These are phyloP conservation scores for Drosophila demipolita DNA, from an alignment of 2,888 invertebrate genomes.

Conservation along the genomic window DNA sequence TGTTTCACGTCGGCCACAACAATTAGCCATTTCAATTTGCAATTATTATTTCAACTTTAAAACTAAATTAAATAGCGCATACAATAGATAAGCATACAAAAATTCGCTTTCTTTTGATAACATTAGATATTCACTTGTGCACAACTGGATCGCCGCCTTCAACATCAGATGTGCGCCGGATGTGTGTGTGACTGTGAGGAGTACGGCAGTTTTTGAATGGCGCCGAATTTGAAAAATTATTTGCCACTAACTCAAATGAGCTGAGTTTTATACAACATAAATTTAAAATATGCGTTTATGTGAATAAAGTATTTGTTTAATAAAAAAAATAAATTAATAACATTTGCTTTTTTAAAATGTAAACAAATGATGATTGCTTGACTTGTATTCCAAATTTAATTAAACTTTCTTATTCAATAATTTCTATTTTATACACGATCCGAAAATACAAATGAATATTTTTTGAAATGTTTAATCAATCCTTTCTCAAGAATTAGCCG, in stretches of 20 bases:
- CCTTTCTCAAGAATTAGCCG: conserved; percentile 4
- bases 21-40: conserved; percentile 9
- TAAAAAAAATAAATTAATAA: neutral
- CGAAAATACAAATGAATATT: neutral
- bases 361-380: conserved; percentile 18
- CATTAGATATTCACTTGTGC: neutral
- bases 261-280: neutral
- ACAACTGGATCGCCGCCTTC: neutral
- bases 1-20: neutral
- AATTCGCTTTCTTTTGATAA: neutral
- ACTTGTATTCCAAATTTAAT: neutral
- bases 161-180: conserved; percentile 2
- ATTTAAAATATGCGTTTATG: neutral
- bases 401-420: neutral
- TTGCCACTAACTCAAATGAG: neutral
- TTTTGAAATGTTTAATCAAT: neutral
- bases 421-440: neutral
- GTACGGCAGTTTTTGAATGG: neutral
- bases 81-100: neutral
- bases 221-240: conserved; percentile 10
- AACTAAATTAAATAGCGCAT: too few species aligned
- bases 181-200: neutral
- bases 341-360: neutral
- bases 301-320: neutral
- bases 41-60: conserved; percentile 3